Conservation (phyloP, 2,113 vertebrate species). For the Hyperopisus bebe region DNA sequence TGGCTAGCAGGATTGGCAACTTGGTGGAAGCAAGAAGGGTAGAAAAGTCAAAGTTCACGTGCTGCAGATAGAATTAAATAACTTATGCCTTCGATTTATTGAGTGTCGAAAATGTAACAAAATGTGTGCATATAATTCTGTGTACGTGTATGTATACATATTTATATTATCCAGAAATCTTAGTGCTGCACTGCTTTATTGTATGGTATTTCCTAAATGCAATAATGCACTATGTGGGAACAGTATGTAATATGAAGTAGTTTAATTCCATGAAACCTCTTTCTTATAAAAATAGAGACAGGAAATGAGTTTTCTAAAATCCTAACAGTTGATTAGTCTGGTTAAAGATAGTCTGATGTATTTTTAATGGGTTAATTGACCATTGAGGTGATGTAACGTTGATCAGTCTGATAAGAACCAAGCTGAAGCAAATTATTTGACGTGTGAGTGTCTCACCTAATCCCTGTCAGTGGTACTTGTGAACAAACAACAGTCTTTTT, state of each 20-base stretch:
- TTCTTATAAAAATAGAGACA: not conserved
- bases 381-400: constrained; percentile 22
- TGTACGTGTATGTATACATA: not conserved
- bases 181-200: not conserved
- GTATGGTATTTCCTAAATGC: not conserved
- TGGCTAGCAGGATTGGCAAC: constrained; percentile 21
- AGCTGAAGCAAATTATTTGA: constrained; percentile 13
- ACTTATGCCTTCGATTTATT: not conserved
- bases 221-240: not conserved
- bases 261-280: not conserved
- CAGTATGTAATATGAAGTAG: not conserved
- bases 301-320: not conserved
- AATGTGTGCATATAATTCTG: not conserved
- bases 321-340: constrained; percentile 1
- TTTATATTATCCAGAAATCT: not conserved
- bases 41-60: constrained; percentile 10
- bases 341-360: constrained; percentile 18
- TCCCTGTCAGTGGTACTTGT: not conserved
- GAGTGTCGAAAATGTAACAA: not conserved
- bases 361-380: constrained; percentile 26
- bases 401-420: constrained; percentile 16
- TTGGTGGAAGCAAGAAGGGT: constrained; percentile 6
- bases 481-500: constrained; percentile 7
- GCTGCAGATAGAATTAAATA: constrained; percentile 6
- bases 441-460: constrained; percentile 17